Base-by-base conservation (phyloP, 2,113 vertebrate species). In the Elgaria multicarinata region DNA sequence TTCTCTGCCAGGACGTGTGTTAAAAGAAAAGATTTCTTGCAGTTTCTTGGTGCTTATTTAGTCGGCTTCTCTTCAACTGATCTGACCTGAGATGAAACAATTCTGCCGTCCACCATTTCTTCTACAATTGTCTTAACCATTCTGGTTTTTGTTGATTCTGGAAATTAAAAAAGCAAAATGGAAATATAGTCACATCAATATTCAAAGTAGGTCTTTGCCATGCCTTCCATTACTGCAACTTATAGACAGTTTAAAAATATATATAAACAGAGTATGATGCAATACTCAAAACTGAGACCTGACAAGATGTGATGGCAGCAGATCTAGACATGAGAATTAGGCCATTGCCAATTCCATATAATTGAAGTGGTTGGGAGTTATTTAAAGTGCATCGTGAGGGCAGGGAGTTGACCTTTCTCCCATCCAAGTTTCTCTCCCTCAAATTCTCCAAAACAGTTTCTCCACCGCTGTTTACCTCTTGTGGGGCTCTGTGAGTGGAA, bases 61-160 rank as follows among this genome's bases (percentile, higher is more conserved):
- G 92, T 87, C 22, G 87, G 85, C 83, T 95, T 95, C 84, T 96
- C 95, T 88, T 96, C 94, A 75, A 96, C 93, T 31, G 94, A 92
- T 6, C 96, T 94, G 81, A 96, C 89, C 75, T 95, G 94, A 0
- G 95, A 94, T 12, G 96, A 96, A 80, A 96, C 90, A 9, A 96
- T 94, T 90, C 93, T 94, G 20, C 95, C 94, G 62, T 95, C 93
- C 64, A 96, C 94, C 85, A 94, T 77, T 89, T 96, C 96, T 90
- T 96, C 96, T 44, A 96, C 92, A 84, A 96, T 93, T 0, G 91
- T 95, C 92, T 96, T 96, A 50, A 96, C 92, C 90, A 94, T 90
- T 0, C 93, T 95, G 67, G 95, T 95, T 94, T 92, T 96, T 64
- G 93, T 62, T 87, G 91, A 78, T 62, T 96, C 96, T 96, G 92